phyloP scores from a whole-genome alignment of 2,113 vertebrate species.

The Lipophrys pholis region DNA sequence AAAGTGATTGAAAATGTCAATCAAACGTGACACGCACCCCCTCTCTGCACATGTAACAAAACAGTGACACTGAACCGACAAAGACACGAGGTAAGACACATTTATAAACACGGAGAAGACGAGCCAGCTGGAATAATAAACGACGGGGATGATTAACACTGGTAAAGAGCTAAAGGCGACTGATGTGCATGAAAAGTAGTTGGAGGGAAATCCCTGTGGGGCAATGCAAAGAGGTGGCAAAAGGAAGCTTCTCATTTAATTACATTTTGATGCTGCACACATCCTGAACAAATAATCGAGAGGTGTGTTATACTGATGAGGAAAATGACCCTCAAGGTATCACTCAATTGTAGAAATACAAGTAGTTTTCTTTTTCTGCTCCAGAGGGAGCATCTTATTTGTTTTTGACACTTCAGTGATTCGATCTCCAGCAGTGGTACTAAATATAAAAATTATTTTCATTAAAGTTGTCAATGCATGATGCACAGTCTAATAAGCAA shows the following conservation, averaged over 20 bases:
- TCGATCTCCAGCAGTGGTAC: not conserved
- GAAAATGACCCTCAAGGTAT: slow-evolving; percentile 54
- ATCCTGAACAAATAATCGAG: slow-evolving; percentile 50
- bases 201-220: slow-evolving; percentile 20
- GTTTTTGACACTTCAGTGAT: slow-evolving; percentile 4
- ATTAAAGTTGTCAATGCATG: too few species aligned
- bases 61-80: too few species aligned
- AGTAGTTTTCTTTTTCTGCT: slow-evolving; percentile 42
- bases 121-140: too few species aligned
- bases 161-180: too few species aligned
- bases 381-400: slow-evolving; percentile 5
- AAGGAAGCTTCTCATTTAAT: slow-evolving; percentile 53
- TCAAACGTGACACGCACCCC: too few species aligned
- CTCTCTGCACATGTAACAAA: too few species aligned
- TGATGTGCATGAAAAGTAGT: not conserved
- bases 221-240: slow-evolving; percentile 5
- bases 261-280: slow-evolving; percentile 54
- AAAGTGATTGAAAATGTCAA: too few species aligned
- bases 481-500: too few species aligned
- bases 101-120: too few species aligned
- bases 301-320: slow-evolving; percentile 27
- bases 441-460: too few species aligned
- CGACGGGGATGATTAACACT: too few species aligned
- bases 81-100: too few species aligned
- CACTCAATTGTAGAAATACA: slow-evolving; percentile 40